Evolutionary conservation across 2,888 invertebrate species (phyloP), one percentile per base, ranked within the genome.

Genomic region (Caenorhabditis drosophilae): DNA sequence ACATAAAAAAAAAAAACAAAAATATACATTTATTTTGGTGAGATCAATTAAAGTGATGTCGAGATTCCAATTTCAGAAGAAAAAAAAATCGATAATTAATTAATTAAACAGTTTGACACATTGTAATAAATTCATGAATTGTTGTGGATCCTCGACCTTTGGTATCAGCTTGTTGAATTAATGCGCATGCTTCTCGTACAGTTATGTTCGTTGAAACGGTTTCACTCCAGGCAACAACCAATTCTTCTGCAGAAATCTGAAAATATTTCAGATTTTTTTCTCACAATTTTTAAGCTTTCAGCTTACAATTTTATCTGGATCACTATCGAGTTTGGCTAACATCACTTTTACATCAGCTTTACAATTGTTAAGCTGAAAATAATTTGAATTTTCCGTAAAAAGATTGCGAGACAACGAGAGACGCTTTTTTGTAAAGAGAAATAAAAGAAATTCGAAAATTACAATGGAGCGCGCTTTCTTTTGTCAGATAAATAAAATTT

Each of bases 181-280:
- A 45, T 18, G 73, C 67, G 11, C 57, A 59, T 15, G 73, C 73
- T 40, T 73, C 73, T 44, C 67, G 67, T 7, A 73, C 73, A 4
- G 70, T 73, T 25, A 73, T 64, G 41, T 73, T 73, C n/a, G 68
- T 71, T 7, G 71, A 68, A n/a, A 75, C 59, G 1, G 73, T 73
- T 51, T 75, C 71, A 26, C 71, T 67, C 75, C 75, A 75, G 15
- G 75, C 69, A n/a, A 75, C 68, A 1, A 75, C 73, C 23, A 75
- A 54, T 40, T 75, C 75, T 50, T 75, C 75, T 1, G 75, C 75
- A 1, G 75, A 71, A 9, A 75, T 49, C 75, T 75, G 52, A 35
- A 74, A 42, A 42, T 1, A 16, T 26, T 49, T 11, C 2, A 11
- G n/a, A 22, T 34, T 27, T 18, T n/a, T n/a, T n/a, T n/a, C n/a